phyloP scores from a whole-genome alignment of 1,140 invertebrate genomes.

The Epicauta chinensis region DNA sequence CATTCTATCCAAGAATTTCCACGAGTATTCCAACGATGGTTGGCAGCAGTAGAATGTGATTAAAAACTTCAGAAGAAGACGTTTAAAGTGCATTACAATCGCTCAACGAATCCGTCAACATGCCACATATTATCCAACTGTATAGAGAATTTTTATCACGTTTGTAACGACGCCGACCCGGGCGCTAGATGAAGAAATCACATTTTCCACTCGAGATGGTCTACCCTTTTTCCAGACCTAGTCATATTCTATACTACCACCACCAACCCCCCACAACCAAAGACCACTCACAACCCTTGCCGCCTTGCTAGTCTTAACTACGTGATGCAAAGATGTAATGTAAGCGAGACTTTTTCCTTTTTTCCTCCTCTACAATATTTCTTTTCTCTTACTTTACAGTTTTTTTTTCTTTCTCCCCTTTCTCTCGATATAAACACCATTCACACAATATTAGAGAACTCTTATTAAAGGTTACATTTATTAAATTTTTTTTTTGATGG shows the following conservation, averaged over 20 bases:
- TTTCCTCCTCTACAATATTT: background rate
- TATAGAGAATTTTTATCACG: too few relatives aligned
- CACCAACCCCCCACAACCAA: slow-evolving; percentile 16
- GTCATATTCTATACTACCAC: too few relatives aligned
- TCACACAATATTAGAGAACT: too few relatives aligned
- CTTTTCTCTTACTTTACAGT: background rate
- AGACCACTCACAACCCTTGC: slow-evolving; percentile 41
- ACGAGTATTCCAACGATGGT: too few relatives aligned
- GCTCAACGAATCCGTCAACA: slow-evolving; percentile 20
- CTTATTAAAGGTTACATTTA: too few relatives aligned
- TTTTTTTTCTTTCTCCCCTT: background rate
- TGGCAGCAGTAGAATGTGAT: slow-evolving; percentile 22
- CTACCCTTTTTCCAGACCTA: slow-evolving; percentile 11
- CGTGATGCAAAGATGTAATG: slow-evolving; percentile 34
- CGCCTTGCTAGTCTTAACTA: slow-evolving; percentile 34
- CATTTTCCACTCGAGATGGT: slow-evolving; percentile 41
- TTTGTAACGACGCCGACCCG: slow-evolving; percentile 15
- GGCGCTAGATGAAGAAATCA: slow-evolving; percentile 41
- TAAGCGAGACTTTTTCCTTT: slow-evolving; percentile 12
- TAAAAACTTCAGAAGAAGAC: slow-evolving; percentile 35
- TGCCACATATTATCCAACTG: too few relatives aligned
- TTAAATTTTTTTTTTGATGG: too few relatives aligned
- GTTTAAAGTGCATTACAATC: slow-evolving; percentile 34
- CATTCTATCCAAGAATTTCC: too few relatives aligned
- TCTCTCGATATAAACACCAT: too few relatives aligned